These are phyloP conservation scores for Pachymerium ferrugineum DNA, from an alignment of 2,888 invertebrate genomes.

Conservation along the genomic window DNA sequence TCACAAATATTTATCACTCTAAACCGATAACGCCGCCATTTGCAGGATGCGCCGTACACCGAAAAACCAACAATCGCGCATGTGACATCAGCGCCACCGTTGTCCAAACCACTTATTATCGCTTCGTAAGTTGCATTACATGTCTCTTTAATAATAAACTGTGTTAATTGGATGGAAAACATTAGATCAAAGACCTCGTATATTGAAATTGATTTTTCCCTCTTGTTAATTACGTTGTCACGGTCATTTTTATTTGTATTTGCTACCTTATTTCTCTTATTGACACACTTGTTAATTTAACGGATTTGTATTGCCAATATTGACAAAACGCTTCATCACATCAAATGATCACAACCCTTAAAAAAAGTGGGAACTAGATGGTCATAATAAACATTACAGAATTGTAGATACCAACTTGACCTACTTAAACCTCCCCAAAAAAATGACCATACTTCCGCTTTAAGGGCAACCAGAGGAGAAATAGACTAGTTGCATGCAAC, in stretches of 20 bases:
- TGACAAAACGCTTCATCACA: neutral
- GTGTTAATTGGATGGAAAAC: too few species aligned
- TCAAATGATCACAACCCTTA: neutral
- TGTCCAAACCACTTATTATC: too few species aligned
- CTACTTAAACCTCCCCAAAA: neutral
- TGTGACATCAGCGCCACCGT: too few species aligned
- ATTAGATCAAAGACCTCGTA: too few species aligned
- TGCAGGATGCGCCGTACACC: too few species aligned
- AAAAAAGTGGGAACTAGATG: neutral
- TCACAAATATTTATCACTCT: too few species aligned
- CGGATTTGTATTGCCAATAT: neutral
- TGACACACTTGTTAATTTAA: neutral
- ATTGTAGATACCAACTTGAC: slow-evolving; percentile 3
- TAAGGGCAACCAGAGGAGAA: neutral
- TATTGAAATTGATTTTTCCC: neutral
- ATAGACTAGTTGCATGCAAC: neutral
- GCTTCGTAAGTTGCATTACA: too few species aligned
- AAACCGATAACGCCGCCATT: too few species aligned
- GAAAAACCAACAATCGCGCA: too few species aligned
- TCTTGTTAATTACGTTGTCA: too few species aligned
- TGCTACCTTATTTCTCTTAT: neutral
- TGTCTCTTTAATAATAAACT: too few species aligned
- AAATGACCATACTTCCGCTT: neutral
- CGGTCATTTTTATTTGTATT: too few species aligned
- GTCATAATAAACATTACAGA: neutral